Base-by-base conservation (phyloP, 2,888 invertebrate genomes). In the Synergus laeviventris region DNA sequence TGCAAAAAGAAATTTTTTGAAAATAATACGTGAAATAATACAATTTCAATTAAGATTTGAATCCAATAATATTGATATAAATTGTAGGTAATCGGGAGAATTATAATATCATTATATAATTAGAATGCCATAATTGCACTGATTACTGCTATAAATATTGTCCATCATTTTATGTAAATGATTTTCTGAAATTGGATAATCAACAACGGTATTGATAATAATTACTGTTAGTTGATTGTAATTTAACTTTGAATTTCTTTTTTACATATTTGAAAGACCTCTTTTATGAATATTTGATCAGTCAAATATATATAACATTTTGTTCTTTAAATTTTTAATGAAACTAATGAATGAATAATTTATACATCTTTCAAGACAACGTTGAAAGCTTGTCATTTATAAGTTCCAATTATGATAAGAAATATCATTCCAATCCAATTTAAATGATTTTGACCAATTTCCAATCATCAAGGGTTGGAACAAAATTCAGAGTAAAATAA, bases 71-170 rank as follows among this genome's bases (percentile, higher is more conserved):
- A 49, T 49, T 16, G 0, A 9, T 49, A 49, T 7, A n/a, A 54
- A 49, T n/a, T 8, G 16, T 45, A 49, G n/a, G 49, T 8, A n/a
- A 49, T 49, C 8, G 8, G 8, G 2, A 24, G 49, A n/a, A 2
- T 49, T 9, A 16, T n/a, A n/a, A 49, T 49, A n/a, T n/a, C n/a
- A n/a, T n/a, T n/a, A n/a, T n/a, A n/a, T 49, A 49, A 49, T 31
- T 31, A 5, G 5, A 49, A n/a, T n/a, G 49, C n/a, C 49, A 49
- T 49, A 49, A 49, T n/a, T 49, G 49, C n/a, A n/a, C n/a, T n/a
- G n/a, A 49, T 49, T 49, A n/a, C 49, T 49, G 8, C n/a, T 49
- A n/a, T n/a, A n/a, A 49, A 49, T 49, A n/a, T n/a, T 49, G 54
- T 18, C 54, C 18, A 54, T 54, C 18, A 54, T 54, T 54, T 9